Conservation (phyloP, 2,797 vertebrate genomes). For the Lagorchestes hirsutus region DNA sequence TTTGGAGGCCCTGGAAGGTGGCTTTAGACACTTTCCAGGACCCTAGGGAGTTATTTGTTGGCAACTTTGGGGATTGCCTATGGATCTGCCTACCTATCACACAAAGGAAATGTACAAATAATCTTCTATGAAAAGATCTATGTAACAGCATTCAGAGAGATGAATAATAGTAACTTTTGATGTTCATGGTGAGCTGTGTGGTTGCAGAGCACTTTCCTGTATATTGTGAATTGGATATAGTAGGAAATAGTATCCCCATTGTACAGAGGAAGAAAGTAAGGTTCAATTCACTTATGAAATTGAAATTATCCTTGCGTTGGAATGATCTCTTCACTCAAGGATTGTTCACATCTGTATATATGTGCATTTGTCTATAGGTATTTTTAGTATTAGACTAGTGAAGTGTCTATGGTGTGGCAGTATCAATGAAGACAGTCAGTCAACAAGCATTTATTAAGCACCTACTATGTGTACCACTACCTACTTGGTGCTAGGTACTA, state of each 20-base stretch:
- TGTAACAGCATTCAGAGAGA: background rate
- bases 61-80: conserved; percentile 23
- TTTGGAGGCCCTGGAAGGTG: background rate
- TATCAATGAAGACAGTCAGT: background rate
- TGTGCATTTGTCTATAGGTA: background rate
- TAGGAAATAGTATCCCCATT: background rate
- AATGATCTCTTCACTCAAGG: background rate
- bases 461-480: background rate
- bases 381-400: background rate
- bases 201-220: background rate
- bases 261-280: background rate
- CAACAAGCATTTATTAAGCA: background rate
- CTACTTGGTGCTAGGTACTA: background rate
- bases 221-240: background rate
- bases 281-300: background rate
- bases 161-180: background rate
- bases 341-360: background rate
- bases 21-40: background rate
- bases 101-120: background rate
- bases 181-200: background rate
- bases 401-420: background rate
- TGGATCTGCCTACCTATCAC: conserved; percentile 14
- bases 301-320: background rate
- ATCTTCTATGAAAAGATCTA: background rate
- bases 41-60: background rate